Evolutionary conservation across 1,140 invertebrate species (phyloP).

Genomic region (Coelopa frigida): DNA sequence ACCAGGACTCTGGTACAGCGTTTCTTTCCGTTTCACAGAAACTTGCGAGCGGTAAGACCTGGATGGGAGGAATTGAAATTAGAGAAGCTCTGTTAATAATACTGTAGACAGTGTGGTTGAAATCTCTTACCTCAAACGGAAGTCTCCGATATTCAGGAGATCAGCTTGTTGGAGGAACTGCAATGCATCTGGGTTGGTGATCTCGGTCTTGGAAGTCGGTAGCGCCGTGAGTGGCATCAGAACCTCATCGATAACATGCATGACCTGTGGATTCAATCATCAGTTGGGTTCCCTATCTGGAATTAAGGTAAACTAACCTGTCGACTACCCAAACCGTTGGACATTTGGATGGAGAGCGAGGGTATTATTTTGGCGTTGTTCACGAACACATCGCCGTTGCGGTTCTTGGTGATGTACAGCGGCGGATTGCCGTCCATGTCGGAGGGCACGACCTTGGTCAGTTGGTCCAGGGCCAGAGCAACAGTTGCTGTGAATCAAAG

Average conservation of each 20-base stretch:
- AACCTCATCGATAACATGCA: conserved; percentile 76
- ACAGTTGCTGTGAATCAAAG: conserved; percentile 56
- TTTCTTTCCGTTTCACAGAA: conserved; percentile 58
- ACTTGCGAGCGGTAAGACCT: conserved; percentile 71
- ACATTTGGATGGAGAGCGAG: conserved; percentile 57
- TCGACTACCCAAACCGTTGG: conserved; percentile 52
- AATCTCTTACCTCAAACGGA: conserved; percentile 53
- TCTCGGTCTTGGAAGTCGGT: conserved; percentile 50
- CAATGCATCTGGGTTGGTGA: conserved; percentile 72
- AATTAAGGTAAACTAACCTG: conserved; percentile 52
- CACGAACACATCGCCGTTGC: conserved; percentile 64
- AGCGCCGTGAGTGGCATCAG: conserved; percentile 60
- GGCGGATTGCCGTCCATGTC: conserved; percentile 73
- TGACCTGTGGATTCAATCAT: conserved; percentile 52
- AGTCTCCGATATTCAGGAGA: conserved; percentile 59
- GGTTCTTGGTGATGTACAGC: conserved; percentile 64
- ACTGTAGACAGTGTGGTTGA: neutral
- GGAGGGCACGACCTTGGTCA: conserved; percentile 59
- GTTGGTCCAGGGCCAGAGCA: conserved; percentile 59
- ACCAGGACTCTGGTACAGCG: conserved; percentile 67
- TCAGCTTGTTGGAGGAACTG: conserved; percentile 70
- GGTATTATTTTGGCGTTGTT: conserved; percentile 71
- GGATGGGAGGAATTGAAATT: conserved; percentile 13
- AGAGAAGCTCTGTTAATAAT: neutral
- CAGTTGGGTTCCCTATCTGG: neutral